phyloP scores from a whole-genome alignment of 2,888 invertebrate species.

The Metallyticus violacea region DNA sequence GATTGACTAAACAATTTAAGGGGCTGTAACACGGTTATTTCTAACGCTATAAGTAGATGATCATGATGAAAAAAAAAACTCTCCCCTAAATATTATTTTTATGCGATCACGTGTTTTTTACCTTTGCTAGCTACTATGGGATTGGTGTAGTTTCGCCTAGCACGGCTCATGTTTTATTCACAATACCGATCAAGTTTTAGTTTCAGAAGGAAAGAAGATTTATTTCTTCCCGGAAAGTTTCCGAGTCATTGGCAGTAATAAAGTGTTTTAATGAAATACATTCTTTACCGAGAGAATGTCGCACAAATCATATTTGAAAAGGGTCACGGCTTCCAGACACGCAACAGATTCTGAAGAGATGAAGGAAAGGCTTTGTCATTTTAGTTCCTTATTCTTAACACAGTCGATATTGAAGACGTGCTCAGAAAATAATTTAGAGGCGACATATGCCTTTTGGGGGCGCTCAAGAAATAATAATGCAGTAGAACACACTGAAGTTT shows the following conservation, averaged over 20 bases:
- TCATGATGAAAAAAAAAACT: no score
- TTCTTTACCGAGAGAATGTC: not conserved
- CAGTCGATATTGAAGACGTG: not conserved
- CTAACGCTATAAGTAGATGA: no score
- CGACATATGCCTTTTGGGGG: not conserved
- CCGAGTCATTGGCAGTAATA: not conserved
- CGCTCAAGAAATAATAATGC: not conserved
- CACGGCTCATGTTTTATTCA: not conserved
- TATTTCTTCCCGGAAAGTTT: not conserved
- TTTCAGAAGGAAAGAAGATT: not conserved
- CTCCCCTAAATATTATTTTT: no score
- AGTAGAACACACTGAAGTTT: no score
- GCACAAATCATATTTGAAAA: not conserved
- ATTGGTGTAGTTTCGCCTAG: no score
- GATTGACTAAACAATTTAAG: no score
- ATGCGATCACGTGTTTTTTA: no score
- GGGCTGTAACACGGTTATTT: no score
- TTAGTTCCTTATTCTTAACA: not conserved
- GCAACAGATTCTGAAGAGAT: not conserved
- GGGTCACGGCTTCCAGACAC: not conserved
- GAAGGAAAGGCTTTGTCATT: no score
- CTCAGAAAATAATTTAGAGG: not conserved
- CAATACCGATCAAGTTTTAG: not conserved
- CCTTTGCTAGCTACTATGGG: no score
- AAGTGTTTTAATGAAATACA: not conserved